Evolutionary conservation across 2,113 vertebrate genomes (phyloP), one percentile per base, ranked within the genome.

Genomic region (Ailurus styani): DNA sequence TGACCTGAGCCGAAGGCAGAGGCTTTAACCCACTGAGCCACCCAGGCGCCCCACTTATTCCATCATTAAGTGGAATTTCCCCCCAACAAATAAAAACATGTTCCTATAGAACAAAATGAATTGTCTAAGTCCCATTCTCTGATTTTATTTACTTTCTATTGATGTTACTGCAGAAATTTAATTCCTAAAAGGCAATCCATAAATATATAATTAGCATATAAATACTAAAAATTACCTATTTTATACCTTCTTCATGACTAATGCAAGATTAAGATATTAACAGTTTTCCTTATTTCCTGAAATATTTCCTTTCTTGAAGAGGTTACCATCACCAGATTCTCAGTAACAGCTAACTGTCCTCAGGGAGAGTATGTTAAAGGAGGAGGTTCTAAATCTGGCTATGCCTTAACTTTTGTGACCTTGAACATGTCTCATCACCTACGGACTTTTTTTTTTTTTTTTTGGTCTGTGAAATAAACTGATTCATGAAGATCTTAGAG

Each of bases 61-160:
- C 88, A 73, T 40, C 84, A 93, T 68, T 54, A 77, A 93, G 79
- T 4, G n/a, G 52, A 93, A 85, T 86, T 64, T 84, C 27, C 23
- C 11, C 8, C 14, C n/a, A 50, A 52, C 23, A 81, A 27, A 29
- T 77, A 90, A 83, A 85, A 55, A 54, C 29, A 96, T 47, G 55
- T 9, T 20, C 82, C 7, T 84, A 54, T 5, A 90, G 37, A 87
- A 7, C 68, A 96, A 94, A 94, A 88, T 87, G 52, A 94, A 95
- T 73, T 55, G 13, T 81, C 13, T 72, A 94, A 86, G 73, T 60
- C 17, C 40, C 72, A 97, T 72, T 96, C 20, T 10, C 57, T 64
- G 27, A 87, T 57, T 96, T 95, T 57, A 60, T 79, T 66, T 95
- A 55, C 18, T 70, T 96, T 85, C 68, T 96, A 55, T 66, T 96